Evolutionary conservation across 2,888 invertebrate species (phyloP).

Genomic region (Andricus curvator): DNA sequence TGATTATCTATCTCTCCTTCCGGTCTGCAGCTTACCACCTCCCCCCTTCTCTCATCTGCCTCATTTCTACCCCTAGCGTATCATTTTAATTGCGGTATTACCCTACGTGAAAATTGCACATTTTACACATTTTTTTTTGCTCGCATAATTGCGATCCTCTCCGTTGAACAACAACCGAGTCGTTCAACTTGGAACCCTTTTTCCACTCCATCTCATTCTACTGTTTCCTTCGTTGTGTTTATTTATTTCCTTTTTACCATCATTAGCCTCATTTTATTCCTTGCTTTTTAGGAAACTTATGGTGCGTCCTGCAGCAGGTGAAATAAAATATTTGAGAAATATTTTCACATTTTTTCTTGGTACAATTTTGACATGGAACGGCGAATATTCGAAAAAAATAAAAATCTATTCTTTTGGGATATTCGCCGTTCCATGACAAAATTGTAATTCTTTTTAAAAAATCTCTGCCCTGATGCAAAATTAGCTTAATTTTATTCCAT

Average conservation of each 20-base stretch:
- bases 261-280: conserved; percentile 35
- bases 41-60: conserved; percentile 39
- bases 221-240: conserved; percentile 27
- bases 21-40: conserved; percentile 63
- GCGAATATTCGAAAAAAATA: too few relatives aligned
- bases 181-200: conserved; percentile 8
- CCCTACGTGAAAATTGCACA: conserved; percentile 54
- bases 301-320: not conserved
- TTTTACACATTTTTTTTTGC: conserved; percentile 45
- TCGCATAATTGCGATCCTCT: conserved; percentile 55
- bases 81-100: conserved; percentile 64
- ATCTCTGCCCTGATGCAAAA: too few relatives aligned
- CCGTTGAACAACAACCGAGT: not conserved
- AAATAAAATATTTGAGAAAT: not conserved
- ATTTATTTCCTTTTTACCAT: conserved; percentile 19
- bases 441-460: too few relatives aligned
- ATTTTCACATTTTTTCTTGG: too few relatives aligned
- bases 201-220: conserved; percentile 36
- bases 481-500: too few relatives aligned
- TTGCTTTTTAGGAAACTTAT: not conserved
- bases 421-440: too few relatives aligned
- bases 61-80: conserved; percentile 52
- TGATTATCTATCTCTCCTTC: conserved; percentile 70
- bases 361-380: too few relatives aligned
- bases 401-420: too few relatives aligned